phyloP scores from a whole-genome alignment of 2,113 vertebrate species.

The Garra rufa region DNA sequence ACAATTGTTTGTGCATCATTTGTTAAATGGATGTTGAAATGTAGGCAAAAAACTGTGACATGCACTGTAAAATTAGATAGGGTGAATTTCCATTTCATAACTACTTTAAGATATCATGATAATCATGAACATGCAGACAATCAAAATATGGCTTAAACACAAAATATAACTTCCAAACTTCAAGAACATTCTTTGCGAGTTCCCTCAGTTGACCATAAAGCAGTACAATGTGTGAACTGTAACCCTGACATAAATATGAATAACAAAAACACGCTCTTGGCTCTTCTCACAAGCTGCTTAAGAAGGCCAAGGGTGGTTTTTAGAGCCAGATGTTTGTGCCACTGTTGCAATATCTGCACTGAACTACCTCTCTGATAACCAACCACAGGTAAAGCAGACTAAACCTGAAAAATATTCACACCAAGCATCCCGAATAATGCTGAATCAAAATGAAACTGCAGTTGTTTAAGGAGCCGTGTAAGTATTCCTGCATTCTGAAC shows the following conservation, averaged over 20 bases:
- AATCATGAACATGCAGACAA: neutral
- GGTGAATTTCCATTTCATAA: too few species aligned
- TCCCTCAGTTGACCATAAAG: too few species aligned
- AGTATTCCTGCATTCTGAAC: neutral
- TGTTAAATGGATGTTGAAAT: neutral
- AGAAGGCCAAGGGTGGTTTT: neutral
- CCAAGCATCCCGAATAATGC: neutral
- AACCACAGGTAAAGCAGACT: neutral
- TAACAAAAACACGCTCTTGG: neutral
- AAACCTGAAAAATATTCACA: neutral
- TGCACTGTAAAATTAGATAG: neutral
- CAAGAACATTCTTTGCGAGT: neutral
- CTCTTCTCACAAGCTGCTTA: neutral
- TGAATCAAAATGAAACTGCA: neutral
- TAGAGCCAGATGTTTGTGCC: constrained; percentile 3
- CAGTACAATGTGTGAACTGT: too few species aligned
- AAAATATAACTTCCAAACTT: neutral
- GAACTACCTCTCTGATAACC: neutral
- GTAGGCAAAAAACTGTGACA: too few species aligned
- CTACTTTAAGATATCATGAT: too few species aligned
- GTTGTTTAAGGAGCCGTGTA: neutral
- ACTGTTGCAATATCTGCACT: constrained; percentile 16
- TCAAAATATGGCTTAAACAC: neutral
- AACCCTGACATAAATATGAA: neutral
- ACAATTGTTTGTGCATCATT: neutral